Base-by-base conservation (phyloP, 1,140 invertebrate species). In the Stegodyphus dumicola region DNA sequence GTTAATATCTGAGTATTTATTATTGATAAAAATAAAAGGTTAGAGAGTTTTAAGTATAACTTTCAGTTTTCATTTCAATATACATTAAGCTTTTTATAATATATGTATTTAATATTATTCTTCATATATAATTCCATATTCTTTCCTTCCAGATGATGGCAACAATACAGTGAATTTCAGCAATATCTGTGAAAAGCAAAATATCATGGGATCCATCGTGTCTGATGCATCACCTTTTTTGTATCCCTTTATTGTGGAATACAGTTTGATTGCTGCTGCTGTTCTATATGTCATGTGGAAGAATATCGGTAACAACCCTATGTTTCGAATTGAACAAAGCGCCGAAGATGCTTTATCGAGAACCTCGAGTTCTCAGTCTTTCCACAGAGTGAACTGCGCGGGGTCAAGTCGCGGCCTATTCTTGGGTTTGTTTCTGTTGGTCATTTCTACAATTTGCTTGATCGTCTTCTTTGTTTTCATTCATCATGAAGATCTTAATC, bases 231-330 rank as follows among this genome's bases (percentile, higher is more conserved):
- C 96, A 6, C 96, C 97, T 0, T 98, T 97, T 90, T 92, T 98
- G 18, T 98, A 96, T 91, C 97, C 97, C 0, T 98, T 97, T 90
- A 98, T 98, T 87, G 97, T 99, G 89, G 96, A 99, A 90, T 99
- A 98, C 91, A 97, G 96, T 85, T 91, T 99, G 73, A 98, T 99
- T 89, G 97, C 96, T 52, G 97, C 98, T 48, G 97, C 97, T 77
- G 96, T 99, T 48, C 95, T 99, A 89, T 99, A 98, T 90, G 96
- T 99, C 74, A 98, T 99, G 94, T 99, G 97, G 97, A 95, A 95
- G 89, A 96, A 97, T 90, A 97, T 98, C 13, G 88, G 88, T 66
- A 74, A 80, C 51, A 77, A 87, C 69, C 88, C 87, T 13, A 79
- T 87, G 66, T 87, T 78, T 64, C 71, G 77, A 10, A 86, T 77